phyloP scores from a whole-genome alignment of 2,113 vertebrate genomes.

The Toxostoma redivivum region DNA sequence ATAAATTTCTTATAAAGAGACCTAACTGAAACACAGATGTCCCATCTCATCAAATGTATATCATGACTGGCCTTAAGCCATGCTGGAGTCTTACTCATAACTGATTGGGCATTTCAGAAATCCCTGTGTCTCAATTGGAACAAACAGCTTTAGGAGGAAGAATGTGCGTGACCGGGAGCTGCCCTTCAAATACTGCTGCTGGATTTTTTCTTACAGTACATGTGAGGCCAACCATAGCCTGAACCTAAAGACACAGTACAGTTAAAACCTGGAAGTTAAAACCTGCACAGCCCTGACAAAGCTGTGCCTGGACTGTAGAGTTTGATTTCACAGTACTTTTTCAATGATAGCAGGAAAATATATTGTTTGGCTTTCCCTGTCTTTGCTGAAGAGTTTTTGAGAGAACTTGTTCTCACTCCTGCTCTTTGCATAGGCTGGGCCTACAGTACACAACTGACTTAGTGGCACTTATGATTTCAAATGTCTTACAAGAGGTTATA shows the following conservation, averaged over 20 bases:
- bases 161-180: neutral
- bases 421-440: neutral
- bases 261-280: neutral
- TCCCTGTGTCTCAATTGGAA: neutral
- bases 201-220: neutral
- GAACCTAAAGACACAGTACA: neutral
- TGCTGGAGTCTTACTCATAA: neutral
- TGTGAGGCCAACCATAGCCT: neutral
- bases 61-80: slow-evolving; percentile 9
- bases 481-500: slow-evolving; percentile 1
- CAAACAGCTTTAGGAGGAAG: neutral
- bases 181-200: neutral
- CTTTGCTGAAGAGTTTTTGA: neutral
- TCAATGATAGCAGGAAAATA: neutral
- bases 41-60: slow-evolving; percentile 40
- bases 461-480: neutral
- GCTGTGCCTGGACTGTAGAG: neutral
- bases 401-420: neutral
- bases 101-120: slow-evolving; percentile 34
- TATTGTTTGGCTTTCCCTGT: neutral
- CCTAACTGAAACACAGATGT: slow-evolving; percentile 51
- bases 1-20: slow-evolving; percentile 27
- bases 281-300: neutral
- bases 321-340: neutral
- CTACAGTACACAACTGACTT: neutral